These are phyloP conservation scores for Danio kyathit DNA, from an alignment of 2,797 vertebrate genomes.

Conservation along the genomic window DNA sequence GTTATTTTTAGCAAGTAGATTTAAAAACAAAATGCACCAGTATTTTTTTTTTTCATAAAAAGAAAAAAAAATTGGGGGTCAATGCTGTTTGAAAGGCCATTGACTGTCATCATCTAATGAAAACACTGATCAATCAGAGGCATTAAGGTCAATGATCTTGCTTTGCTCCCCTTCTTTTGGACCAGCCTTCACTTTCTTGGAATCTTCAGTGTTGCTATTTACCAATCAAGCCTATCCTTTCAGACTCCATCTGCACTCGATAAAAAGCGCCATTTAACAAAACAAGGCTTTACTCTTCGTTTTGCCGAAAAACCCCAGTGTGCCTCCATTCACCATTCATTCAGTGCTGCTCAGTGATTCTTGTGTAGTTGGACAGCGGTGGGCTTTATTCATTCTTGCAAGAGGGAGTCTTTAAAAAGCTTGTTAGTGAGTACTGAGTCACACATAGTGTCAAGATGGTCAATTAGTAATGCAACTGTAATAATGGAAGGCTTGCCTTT, in stretches of 20 bases:
- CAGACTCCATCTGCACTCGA: conserved; percentile 35
- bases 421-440: neutral
- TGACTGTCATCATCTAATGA: conserved; percentile 13
- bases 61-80: neutral
- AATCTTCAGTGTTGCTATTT: conserved; percentile 25
- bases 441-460: neutral
- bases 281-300: conserved; percentile 49
- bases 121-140: conserved; percentile 38
- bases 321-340: conserved; percentile 48
- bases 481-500: neutral
- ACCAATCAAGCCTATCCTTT: conserved; percentile 38
- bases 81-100: neutral
- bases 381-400: conserved; percentile 5
- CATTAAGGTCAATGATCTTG: conserved; percentile 38
- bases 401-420: neutral
- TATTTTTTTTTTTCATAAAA: neutral
- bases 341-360: conserved; percentile 29
- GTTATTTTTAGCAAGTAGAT: neutral
- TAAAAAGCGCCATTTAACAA: conserved; percentile 33
- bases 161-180: conserved; percentile 38
- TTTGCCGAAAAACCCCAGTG: neutral
- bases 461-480: neutral
- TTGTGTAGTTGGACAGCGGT: conserved; percentile 26
- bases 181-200: conserved; percentile 34
- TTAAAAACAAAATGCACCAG: neutral